phyloP scores from a whole-genome alignment of 2,113 vertebrate species.

The Python bivittatus region DNA sequence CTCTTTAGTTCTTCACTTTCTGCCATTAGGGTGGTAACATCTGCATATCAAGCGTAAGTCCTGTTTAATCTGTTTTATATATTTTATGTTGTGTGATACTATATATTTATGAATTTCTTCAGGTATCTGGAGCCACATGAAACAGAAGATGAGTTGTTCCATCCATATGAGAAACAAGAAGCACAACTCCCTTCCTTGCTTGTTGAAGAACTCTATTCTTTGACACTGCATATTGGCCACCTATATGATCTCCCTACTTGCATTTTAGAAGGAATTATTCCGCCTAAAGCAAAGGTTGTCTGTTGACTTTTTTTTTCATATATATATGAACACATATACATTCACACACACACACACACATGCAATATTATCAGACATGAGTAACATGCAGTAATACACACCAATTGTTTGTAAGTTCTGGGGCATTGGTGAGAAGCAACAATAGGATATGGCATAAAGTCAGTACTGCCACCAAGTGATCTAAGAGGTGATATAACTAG shows the following conservation, averaged over 20 bases:
- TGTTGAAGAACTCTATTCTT: conserved; percentile 86
- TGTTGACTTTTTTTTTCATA: conserved; percentile 53
- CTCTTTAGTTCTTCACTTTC: too few relatives aligned
- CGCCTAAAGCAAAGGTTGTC: conserved; percentile 88
- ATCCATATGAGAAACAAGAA: conserved; percentile 84
- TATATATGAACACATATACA: too few relatives aligned
- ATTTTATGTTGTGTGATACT: conserved; percentile 9
- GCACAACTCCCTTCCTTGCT: conserved; percentile 82
- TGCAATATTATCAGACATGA: neutral
- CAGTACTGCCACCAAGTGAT: neutral
- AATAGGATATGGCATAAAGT: neutral
- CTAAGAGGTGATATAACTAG: neutral
- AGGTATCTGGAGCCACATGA: conserved; percentile 81
- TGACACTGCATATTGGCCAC: conserved; percentile 82
- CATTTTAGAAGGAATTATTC: conserved; percentile 82
- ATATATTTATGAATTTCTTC: conserved; percentile 19
- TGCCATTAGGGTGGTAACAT: too few relatives aligned
- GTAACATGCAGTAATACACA: neutral
- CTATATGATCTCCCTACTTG: conserved; percentile 82
- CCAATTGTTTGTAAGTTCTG: neutral
- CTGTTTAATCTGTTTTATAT: conserved; percentile 17
- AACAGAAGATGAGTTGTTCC: conserved; percentile 56
- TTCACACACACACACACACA: too few relatives aligned
- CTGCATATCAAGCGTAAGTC: conserved; percentile 6
- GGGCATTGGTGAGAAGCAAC: neutral